Evolutionary conservation across 2,113 vertebrate genomes (phyloP).

Genomic region (Serinus canaria): DNA sequence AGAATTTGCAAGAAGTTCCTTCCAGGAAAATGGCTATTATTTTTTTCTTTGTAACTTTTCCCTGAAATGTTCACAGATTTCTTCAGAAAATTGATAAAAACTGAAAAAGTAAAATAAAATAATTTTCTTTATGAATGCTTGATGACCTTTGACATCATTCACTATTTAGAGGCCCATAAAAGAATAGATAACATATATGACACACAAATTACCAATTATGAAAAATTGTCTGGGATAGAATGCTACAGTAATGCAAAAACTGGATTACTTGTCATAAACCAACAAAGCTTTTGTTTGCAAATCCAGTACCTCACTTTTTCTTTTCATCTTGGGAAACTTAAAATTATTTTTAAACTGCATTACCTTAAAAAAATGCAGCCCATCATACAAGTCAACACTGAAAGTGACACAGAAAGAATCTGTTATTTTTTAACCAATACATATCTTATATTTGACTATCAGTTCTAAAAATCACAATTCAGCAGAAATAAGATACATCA

Average conservation of each 20-base stretch:
- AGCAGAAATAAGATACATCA: neutral
- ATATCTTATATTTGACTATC: neutral
- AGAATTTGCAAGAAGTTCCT: neutral
- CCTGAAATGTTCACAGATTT: constrained; percentile 28
- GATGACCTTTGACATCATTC: constrained; percentile 57
- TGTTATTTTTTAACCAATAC: constrained; percentile 49
- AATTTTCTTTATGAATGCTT: constrained; percentile 45
- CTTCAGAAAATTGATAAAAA: constrained; percentile 57
- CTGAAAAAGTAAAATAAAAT: constrained; percentile 43
- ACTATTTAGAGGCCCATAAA: constrained; percentile 71
- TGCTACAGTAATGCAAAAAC: constrained; percentile 71
- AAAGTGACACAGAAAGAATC: constrained; percentile 33
- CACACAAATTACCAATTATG: constrained; percentile 76
- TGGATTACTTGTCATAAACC: constrained; percentile 76
- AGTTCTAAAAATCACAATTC: constrained; percentile 8
- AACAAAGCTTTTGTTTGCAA: constrained; percentile 73
- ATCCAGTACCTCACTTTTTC: constrained; percentile 71
- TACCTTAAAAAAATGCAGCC: constrained; percentile 59
- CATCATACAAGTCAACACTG: constrained; percentile 49
- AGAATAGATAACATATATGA: constrained; percentile 73
- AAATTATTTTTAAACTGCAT: constrained; percentile 74
- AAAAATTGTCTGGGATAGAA: constrained; percentile 74
- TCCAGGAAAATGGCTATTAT: neutral
- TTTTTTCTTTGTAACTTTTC: neutral
- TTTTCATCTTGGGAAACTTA: constrained; percentile 52